Conservation (phyloP, 1,140 invertebrate genomes). For the Caenorhabditis brenneri region DNA sequence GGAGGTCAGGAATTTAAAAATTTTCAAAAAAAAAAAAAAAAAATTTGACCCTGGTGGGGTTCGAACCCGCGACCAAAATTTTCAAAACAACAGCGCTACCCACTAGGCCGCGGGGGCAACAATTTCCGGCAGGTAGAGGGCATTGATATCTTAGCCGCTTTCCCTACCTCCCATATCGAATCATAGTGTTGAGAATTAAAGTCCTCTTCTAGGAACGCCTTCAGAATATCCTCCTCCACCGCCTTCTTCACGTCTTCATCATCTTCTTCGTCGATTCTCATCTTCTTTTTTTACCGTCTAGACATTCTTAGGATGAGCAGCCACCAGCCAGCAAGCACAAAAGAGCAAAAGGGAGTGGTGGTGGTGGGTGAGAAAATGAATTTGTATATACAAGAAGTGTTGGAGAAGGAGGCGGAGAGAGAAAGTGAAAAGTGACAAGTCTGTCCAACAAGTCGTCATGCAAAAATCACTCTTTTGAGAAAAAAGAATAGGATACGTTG, state of each 20-base stretch:
- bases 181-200: slow-evolving; percentile 24
- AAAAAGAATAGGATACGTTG: background rate
- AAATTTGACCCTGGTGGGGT: too few species aligned
- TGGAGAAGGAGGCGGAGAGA: background rate
- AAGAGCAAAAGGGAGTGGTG: background rate
- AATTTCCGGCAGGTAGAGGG: too few species aligned
- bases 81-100: too few species aligned
- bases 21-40: too few species aligned
- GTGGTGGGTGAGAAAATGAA: background rate
- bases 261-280: background rate
- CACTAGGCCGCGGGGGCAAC: too few species aligned
- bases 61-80: too few species aligned
- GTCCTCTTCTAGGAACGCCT: slow-evolving; percentile 3
- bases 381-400: slow-evolving; percentile 3
- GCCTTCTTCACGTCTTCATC: slow-evolving; percentile 10
- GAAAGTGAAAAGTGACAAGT: slow-evolving; percentile 1
- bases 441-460: slow-evolving; percentile 10
- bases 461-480: slow-evolving; percentile 11
- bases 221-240: background rate
- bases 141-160: too few species aligned
- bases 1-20: too few species aligned
- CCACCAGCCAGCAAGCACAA: background rate
- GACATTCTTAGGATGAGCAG: background rate
- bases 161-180: slow-evolving; percentile 37
- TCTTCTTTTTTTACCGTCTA: background rate